Evolutionary conservation across 2,797 vertebrate genomes (phyloP), one percentile per base, ranked within the genome.

Genomic region (Gymnodraco acuticeps): DNA sequence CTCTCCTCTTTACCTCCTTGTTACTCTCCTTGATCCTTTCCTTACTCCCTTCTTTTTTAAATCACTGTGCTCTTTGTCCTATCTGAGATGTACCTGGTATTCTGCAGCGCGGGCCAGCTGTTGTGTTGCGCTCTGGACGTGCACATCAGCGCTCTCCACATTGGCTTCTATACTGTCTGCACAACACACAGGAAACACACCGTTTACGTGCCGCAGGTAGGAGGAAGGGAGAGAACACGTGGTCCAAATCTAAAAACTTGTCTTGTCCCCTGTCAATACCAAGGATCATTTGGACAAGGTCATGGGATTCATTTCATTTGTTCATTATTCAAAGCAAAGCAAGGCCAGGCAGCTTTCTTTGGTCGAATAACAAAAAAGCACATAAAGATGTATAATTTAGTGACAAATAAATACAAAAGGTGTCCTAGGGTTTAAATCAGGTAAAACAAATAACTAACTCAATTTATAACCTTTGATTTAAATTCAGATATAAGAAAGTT

Each of bases 161-260:
- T 98, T 98, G 89, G 98, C 97, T 88, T 98, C 97, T 94, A 98
- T 98, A 82, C 96, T 97, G 80, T 97, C 97, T 97, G 89, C 53
- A 77, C 48, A 61, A 59, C 67, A 78, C 31, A 74, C 14, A 73
- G 42, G 12, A 27, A 60, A 73, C 0, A 33, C 41, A 50, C 17
- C 58, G 14, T 67, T 20, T 17, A 48, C 8, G 55, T 46, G 31
- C 14, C 58, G n/a, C 17, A 20, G 48, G 65, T 27, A n/a, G 8
- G 16, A 51, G 50, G 10, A 67, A 9, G 15, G 16, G 11, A 1
- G 14, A 45, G 12, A 16, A 14, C 51, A 47, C 13, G n/a, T 20
- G 23, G 13, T 15, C 17, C 10, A 41, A 47, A 64, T 64, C 4
- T 33, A 31, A 8, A 46, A 8, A 70, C 6, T 9, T 38, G 0